These are phyloP conservation scores for Hypomecis atomaria DNA, from an alignment of 2,888 invertebrate species.

Conservation along the genomic window DNA sequence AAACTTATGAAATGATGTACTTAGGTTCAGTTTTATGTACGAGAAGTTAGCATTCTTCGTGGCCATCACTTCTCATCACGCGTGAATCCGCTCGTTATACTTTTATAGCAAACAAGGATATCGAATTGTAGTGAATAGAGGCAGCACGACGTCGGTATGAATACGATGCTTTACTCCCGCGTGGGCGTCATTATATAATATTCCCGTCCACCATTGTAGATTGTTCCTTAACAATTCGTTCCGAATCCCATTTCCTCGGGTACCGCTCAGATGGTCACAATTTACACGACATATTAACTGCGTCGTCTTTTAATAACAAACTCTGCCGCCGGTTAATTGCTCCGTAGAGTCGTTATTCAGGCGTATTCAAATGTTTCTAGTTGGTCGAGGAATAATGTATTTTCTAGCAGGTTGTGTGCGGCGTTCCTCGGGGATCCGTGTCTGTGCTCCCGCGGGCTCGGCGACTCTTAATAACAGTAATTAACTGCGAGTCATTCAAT, in stretches of 20 bases:
- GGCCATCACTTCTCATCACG: conserved; percentile 44
- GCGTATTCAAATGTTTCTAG: conserved; percentile 49
- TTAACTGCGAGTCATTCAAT: conserved; percentile 69
- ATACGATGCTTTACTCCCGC: conserved; percentile 48
- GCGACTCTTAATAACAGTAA: conserved; percentile 76
- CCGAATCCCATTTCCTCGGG: conserved; percentile 43
- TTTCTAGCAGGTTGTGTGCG: conserved; percentile 47
- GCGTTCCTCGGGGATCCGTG: conserved; percentile 62
- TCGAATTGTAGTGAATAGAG: conserved; percentile 52
- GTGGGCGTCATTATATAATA: conserved; percentile 64
- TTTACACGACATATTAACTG: conserved; percentile 31
- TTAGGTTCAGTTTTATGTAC: not conserved
- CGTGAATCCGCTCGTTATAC: conserved; percentile 56
- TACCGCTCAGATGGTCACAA: conserved; percentile 41
- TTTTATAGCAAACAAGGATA: conserved; percentile 60
- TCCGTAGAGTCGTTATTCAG: conserved; percentile 51
- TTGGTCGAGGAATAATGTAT: conserved; percentile 52
- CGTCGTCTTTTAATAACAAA: conserved; percentile 39
- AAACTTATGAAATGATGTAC: no score
- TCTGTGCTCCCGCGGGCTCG: conserved; percentile 61
- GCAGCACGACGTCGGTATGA: conserved; percentile 43
- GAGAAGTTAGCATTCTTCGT: not conserved
- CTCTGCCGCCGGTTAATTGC: conserved; percentile 53
- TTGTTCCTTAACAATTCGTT: conserved; percentile 61
- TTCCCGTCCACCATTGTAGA: conserved; percentile 54